A percentile compares a stretch with the other conserved stretches of the same genome.
phyloP scores from a whole-genome alignment of 2,797 vertebrate species.

The Oreortyx pictus region DNA sequence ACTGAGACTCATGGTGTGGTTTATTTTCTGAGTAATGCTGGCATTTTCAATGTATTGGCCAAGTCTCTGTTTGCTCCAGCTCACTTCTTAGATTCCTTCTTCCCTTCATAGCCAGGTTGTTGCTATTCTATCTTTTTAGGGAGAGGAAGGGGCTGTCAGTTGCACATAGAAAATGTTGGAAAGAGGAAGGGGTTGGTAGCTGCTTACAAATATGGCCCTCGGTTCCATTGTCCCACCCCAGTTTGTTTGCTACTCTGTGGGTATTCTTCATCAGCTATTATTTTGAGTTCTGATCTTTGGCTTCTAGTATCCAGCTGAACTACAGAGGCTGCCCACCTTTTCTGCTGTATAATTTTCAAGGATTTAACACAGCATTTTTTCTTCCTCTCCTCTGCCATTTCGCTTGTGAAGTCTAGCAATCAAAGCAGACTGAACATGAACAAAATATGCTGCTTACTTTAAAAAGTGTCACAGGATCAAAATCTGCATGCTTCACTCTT shows the following conservation, averaged over 20 bases:
- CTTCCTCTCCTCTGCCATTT: not conserved
- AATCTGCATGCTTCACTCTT: not conserved
- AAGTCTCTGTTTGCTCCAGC: not conserved
- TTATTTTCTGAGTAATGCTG: not conserved
- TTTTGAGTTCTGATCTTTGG: conserved; percentile 21
- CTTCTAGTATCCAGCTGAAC: conserved; percentile 28
- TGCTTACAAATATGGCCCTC: accelerated
- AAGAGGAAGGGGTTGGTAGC: not conserved
- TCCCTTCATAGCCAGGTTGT: not conserved
- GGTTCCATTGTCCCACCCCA: not conserved
- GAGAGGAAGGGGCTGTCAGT: not conserved
- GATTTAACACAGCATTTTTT: conserved; percentile 24
- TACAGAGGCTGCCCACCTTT: conserved; percentile 5
- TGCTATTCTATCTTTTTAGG: not conserved
- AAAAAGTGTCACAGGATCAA: not conserved
- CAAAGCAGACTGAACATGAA: conserved; percentile 12
- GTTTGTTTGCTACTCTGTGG: not conserved
- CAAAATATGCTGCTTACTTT: not conserved
- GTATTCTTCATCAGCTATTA: not conserved
- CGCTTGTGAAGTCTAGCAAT: not conserved
- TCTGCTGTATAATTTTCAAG: conserved; percentile 36
- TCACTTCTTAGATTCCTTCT: not conserved
- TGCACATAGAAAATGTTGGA: not conserved
- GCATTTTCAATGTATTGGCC: not conserved
- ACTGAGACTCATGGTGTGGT: not conserved